Percentiles rank a stretch among this genome's conserved stretches.
Conservation (phyloP, 2,888 invertebrate species). For the Cheilosia pagana region DNA sequence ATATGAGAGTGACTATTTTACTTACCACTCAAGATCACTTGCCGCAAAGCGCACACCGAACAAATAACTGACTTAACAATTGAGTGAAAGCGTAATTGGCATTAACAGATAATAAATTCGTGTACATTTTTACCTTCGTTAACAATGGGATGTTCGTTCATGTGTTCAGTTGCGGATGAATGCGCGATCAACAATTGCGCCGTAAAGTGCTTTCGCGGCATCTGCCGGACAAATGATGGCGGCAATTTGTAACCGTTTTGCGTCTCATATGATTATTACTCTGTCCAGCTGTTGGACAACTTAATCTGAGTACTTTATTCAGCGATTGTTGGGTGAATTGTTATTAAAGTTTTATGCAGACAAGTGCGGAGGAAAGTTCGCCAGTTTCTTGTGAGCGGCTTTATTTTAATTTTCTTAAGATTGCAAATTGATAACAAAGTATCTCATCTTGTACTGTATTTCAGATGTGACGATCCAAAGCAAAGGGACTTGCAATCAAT, state of each 20-base stretch:
- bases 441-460: constrained; percentile 48
- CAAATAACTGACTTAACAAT: constrained; percentile 40
- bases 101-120: constrained; percentile 11
- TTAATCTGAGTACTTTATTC: constrained; percentile 17
- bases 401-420: neutral
- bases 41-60: constrained; percentile 15
- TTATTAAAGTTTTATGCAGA: constrained; percentile 43
- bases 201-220: constrained; percentile 1
- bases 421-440: neutral
- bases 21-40: constrained; percentile 42
- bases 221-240: constrained; percentile 41
- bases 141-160: constrained; percentile 43
- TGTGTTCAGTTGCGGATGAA: constrained; percentile 22
- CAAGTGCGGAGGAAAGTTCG: neutral
- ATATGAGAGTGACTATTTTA: constrained; percentile 32
- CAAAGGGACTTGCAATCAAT: constrained; percentile 79
- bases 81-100: constrained; percentile 72
- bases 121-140: constrained; percentile 39
- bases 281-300: constrained; percentile 48
- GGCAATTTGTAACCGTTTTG: constrained; percentile 38
- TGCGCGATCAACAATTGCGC: constrained; percentile 25
- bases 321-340: constrained; percentile 31
- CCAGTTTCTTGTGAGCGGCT: neutral
- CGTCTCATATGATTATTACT: constrained; percentile 36
- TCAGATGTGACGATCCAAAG: constrained; percentile 82